These are phyloP conservation scores for Sebastiscus tertius DNA, from an alignment of 2,797 vertebrate species.

Conservation along the genomic window DNA sequence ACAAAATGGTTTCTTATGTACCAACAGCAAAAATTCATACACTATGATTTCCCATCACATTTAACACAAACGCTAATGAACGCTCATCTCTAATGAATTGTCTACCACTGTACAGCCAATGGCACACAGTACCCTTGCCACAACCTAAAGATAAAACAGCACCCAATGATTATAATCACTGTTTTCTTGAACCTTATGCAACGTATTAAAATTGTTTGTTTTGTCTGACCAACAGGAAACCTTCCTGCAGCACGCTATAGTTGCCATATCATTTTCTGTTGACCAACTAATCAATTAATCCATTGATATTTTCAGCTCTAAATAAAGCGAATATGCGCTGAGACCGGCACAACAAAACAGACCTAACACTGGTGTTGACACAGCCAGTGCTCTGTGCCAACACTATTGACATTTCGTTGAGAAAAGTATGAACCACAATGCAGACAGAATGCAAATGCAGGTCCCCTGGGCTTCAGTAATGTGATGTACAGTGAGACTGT, in stretches of 20 bases:
- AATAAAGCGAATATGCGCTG: background rate
- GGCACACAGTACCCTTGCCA: background rate
- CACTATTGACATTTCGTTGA: constrained; percentile 30
- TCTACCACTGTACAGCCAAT: background rate
- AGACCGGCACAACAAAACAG: background rate
- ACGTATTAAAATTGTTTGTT: background rate
- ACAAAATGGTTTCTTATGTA: background rate
- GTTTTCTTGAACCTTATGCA: background rate
- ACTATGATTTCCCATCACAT: background rate
- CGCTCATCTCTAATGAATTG: background rate
- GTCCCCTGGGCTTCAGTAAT: constrained; percentile 7
- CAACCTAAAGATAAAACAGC: background rate
- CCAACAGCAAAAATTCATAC: background rate
- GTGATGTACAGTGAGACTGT: constrained; percentile 14
- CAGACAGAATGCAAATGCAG: constrained; percentile 43
- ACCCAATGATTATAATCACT: background rate
- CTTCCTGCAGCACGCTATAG: background rate
- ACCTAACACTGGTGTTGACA: constrained; percentile 1
- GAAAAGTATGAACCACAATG: constrained; percentile 20
- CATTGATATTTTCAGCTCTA: background rate
- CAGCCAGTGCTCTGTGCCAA: constrained; percentile 8
- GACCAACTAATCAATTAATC: background rate
- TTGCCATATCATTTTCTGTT: background rate
- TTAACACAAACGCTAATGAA: background rate
- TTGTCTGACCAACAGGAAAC: background rate